These are phyloP conservation scores for Fratercula arctica DNA, from an alignment of 2,797 vertebrate genomes.

Conservation along the genomic window DNA sequence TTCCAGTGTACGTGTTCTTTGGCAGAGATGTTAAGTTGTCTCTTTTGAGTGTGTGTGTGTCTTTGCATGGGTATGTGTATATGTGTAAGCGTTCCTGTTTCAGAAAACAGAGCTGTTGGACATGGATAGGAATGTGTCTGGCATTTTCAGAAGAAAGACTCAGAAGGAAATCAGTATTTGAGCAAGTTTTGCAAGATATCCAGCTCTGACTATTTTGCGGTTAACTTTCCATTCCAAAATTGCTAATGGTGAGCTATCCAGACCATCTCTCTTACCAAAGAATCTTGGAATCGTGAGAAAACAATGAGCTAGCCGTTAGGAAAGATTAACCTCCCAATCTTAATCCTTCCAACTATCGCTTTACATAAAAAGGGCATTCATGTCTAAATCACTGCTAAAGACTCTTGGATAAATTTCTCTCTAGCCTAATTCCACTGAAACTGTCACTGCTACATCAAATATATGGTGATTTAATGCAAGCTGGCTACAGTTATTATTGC, in stretches of 20 bases:
- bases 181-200: conserved; percentile 49
- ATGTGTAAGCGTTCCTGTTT: not conserved
- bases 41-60: not conserved
- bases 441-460: conserved; percentile 32
- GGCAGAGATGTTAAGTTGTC: conserved; percentile 5
- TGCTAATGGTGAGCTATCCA: conserved; percentile 64
- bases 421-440: conserved; percentile 16
- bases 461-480: conserved; percentile 15
- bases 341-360: conserved; percentile 53
- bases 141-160: conserved; percentile 40
- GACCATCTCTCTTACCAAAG: conserved; percentile 51
- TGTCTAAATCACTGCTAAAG: conserved; percentile 41
- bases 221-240: conserved; percentile 62
- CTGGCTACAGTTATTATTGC: not conserved
- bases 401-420: conserved; percentile 31
- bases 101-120: conserved; percentile 58
- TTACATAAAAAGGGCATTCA: conserved; percentile 56
- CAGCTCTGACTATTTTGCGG: conserved; percentile 61
- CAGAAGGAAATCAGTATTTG: conserved; percentile 46
- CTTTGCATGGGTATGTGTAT: not conserved
- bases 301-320: conserved; percentile 57
- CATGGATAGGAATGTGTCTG: conserved; percentile 66
- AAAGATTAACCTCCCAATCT: conserved; percentile 54
- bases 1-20: conserved; percentile 55
- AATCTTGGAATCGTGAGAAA: conserved; percentile 63